Base-by-base conservation (phyloP, 2,113 vertebrate species). In the Rhinolophus sinicus region DNA sequence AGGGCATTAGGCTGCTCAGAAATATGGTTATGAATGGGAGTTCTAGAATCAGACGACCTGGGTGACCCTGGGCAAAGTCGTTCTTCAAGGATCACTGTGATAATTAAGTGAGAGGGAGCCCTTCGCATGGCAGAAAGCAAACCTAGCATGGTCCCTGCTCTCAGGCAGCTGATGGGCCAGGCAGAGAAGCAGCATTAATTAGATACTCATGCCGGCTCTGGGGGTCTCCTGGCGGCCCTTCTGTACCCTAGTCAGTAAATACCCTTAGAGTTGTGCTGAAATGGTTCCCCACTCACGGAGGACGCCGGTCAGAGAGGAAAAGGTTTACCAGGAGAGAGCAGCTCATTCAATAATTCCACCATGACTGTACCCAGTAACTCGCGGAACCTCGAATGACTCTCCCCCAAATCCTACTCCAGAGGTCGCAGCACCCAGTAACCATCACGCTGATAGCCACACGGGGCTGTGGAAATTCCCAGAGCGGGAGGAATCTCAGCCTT, bases 401-500 rank as follows among this genome's bases (percentile, higher is more conserved):
- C 85, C 58, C 89, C 67, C 95, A 96, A 80, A 44, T 35, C 13
- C 80, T 40, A 56, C 0, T 13, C 26, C 64, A 58, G 52, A 83
- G 83, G 60, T 95, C 94, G 54, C 67, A 78, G 97, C 54, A 90
- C 65, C 93, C 73, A 95, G 73, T 97, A 64, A 75, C 93, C 67
- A 1, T 90, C 90, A 95, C 94, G 65, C 8, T 80, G 95, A 95
- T 93, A 96, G 96, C 67, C 96, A 97, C 90, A 84, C 3, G 89
- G 89, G 77, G 80, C 0, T 84, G 86, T 18, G 97, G 97, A 95
- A 98, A 98, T 95, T 93, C 96, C 97, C 78, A 90, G 96, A 95
- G 94, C 13, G 95, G 93, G 97, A 98, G 95, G 96, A 96, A 97
- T 94, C 98, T 98, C 90, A 98, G 93, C 96, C 97, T 98, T 98